Conservation (phyloP, 2,797 vertebrate species). For the Gallinago solitaria region DNA sequence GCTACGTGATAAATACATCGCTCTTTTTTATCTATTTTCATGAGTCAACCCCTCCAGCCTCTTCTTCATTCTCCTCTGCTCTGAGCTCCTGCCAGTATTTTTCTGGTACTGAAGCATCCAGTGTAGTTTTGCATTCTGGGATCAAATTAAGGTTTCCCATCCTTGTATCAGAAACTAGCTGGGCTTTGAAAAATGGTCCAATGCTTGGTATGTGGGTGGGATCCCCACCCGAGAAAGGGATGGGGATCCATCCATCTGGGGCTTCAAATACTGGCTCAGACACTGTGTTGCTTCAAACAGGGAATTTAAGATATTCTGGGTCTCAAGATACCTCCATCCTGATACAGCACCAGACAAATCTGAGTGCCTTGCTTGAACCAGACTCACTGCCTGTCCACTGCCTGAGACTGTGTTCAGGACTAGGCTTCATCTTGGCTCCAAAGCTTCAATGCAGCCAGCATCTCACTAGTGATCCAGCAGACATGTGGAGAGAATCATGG, state of each 20-base stretch:
- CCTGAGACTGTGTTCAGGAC: background rate
- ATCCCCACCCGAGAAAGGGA: too few relatives aligned
- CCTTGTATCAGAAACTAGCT: conserved; percentile 5
- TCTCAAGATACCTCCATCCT: background rate
- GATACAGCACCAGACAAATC: background rate
- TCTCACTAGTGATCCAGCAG: background rate
- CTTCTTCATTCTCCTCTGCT: conserved; percentile 29
- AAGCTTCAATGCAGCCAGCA: background rate
- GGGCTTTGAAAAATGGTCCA: conserved; percentile 21
- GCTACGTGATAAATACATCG: conserved; percentile 5
- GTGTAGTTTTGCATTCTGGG: conserved; percentile 27
- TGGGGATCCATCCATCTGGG: too few relatives aligned
- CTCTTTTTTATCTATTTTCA: conserved; percentile 44
- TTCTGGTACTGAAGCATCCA: background rate
- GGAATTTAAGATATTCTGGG: background rate
- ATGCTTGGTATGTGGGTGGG: background rate
- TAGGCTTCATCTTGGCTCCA: background rate
- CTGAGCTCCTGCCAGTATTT: conserved; percentile 24
- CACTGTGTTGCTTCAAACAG: background rate
- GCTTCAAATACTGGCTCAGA: background rate
- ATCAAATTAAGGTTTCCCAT: conserved; percentile 49
- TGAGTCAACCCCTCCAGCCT: conserved; percentile 31
- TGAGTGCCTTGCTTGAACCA: background rate
- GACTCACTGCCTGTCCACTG: background rate
- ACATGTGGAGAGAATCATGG: background rate